Evolutionary conservation across 2,797 vertebrate genomes (phyloP).

Genomic region (Ctenosaura bakeri): DNA sequence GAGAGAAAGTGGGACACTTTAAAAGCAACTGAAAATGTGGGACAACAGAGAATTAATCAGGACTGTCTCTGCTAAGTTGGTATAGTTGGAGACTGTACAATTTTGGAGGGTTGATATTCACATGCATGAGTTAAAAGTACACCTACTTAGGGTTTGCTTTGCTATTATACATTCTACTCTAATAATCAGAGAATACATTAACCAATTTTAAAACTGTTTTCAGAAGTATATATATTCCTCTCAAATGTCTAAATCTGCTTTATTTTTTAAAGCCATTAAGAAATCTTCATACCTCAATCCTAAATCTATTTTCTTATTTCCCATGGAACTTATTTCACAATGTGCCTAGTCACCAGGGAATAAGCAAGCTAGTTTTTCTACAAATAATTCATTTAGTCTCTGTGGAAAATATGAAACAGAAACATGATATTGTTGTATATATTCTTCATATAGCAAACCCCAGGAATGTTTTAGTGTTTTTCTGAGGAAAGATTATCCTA

Average conservation of each 20-base stretch:
- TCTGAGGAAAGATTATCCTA: conserved; percentile 25
- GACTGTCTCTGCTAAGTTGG: too few species aligned
- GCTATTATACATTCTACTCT: neutral
- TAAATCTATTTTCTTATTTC: neutral
- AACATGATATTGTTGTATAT: conserved; percentile 20
- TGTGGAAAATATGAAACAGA: neutral
- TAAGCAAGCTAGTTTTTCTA: conserved; percentile 35
- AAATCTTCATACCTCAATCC: neutral
- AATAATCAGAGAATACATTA: neutral
- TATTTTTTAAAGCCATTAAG: neutral
- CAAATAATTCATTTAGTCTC: accelerated
- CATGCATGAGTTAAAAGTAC: neutral
- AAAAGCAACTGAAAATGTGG: too few species aligned
- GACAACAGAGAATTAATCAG: too few species aligned
- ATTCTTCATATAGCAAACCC: conserved; percentile 35
- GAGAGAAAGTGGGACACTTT: too few species aligned
- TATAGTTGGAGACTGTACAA: too few species aligned
- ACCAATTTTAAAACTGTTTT: neutral
- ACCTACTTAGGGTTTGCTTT: neutral
- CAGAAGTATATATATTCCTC: neutral
- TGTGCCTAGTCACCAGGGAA: neutral
- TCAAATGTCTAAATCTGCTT: neutral
- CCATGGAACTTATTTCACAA: neutral
- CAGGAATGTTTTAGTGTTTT: conserved; percentile 16
- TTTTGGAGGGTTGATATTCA: neutral